Conservation (phyloP, 2,113 vertebrate species). For the Aegotheles bennettii region DNA sequence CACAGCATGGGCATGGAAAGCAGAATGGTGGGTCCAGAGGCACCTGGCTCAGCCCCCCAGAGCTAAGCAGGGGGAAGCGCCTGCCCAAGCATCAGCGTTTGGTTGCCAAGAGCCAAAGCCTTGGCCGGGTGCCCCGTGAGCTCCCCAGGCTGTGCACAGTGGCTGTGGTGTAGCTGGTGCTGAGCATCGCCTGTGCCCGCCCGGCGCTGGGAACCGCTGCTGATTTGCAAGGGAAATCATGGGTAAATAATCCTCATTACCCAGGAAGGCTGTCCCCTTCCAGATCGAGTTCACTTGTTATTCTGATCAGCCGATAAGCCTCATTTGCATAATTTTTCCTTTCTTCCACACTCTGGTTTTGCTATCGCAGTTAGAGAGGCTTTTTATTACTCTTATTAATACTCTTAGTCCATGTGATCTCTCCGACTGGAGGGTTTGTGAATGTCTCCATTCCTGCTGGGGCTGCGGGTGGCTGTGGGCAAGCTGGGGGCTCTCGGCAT, state of each 20-base stretch:
- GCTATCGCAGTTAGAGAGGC: fast-evolving
- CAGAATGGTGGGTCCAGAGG: not conserved
- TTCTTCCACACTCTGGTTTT: not conserved
- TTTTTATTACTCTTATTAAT: not conserved
- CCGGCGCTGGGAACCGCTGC: slow-evolving; percentile 44
- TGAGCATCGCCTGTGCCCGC: not conserved
- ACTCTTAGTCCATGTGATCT: fast-evolving
- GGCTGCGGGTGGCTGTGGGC: not conserved
- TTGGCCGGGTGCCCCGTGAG: fast-evolving
- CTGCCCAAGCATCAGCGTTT: fast-evolving
- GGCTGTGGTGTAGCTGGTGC: fast-evolving
- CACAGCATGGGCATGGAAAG: fast-evolving
- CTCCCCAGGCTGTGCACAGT: not conserved
- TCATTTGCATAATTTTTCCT: not conserved
- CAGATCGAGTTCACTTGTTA: not conserved
- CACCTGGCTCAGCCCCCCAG: not conserved
- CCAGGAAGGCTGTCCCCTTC: not conserved
- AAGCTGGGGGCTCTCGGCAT: not conserved
- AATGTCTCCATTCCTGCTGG: not conserved
- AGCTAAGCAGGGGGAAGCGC: fast-evolving
- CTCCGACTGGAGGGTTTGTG: fast-evolving
- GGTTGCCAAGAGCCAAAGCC: not conserved
- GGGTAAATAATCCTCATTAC: slow-evolving; percentile 67
- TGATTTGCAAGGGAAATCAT: slow-evolving; percentile 82
- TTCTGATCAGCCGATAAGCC: not conserved